phyloP scores from a whole-genome alignment of 2,113 vertebrate species.

The Odocoileus hemionus region DNA sequence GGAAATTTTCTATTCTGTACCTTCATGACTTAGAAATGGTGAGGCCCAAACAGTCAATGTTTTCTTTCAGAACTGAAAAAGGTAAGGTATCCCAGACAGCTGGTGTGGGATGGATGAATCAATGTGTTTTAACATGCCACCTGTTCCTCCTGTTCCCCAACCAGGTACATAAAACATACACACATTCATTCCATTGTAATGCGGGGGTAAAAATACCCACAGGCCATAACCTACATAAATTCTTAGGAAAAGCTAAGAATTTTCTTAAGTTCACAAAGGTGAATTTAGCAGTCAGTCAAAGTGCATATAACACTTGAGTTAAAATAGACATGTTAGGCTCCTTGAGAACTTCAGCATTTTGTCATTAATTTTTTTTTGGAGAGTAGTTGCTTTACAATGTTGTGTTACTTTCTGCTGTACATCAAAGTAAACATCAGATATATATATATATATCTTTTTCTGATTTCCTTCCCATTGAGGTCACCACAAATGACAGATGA shows the following conservation, averaged over 20 bases:
- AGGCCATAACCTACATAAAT: background rate
- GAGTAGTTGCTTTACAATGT: background rate
- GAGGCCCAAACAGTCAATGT: background rate
- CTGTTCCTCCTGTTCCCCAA: background rate
- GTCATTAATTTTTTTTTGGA: background rate
- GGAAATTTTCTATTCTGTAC: background rate
- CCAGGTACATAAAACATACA: background rate
- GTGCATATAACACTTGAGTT: background rate
- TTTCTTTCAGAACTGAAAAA: background rate
- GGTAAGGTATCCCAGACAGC: background rate
- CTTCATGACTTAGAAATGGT: background rate
- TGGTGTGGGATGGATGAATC: background rate
- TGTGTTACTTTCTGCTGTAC: background rate
- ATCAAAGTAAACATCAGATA: background rate
- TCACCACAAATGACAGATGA: background rate
- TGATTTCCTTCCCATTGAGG: background rate
- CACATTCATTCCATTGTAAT: background rate
- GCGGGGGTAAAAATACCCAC: background rate
- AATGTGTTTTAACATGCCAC: background rate
- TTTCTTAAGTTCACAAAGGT: background rate
- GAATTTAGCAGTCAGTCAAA: background rate
- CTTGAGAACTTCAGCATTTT: background rate
- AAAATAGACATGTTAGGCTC: background rate
- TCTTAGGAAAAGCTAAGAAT: background rate
- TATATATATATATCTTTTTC: background rate